A percentile compares a stretch with the other conserved stretches of the same genome.
These are phyloP conservation scores for Myotis daubentonii DNA, from an alignment of 2,797 vertebrate genomes.

Conservation along the genomic window DNA sequence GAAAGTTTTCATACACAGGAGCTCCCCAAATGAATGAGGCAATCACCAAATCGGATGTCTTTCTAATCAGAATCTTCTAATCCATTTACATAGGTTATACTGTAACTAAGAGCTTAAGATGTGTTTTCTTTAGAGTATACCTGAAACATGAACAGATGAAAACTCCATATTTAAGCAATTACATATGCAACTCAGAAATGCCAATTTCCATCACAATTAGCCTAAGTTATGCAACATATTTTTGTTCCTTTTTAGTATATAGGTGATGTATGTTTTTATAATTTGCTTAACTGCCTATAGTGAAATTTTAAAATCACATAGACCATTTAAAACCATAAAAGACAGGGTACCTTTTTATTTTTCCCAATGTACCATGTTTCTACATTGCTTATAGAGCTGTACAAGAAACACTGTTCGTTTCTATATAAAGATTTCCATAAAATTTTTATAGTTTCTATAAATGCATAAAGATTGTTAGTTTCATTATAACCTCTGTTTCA, in stretches of 20 bases:
- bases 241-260: constrained; percentile 66
- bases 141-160: constrained; percentile 70
- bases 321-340: constrained; percentile 78
- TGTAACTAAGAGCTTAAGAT: constrained; percentile 38
- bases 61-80: constrained; percentile 59
- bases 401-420: constrained; percentile 84
- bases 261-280: constrained; percentile 70
- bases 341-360: constrained; percentile 81
- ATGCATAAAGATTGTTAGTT: constrained; percentile 84
- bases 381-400: constrained; percentile 78
- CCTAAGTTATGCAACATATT: constrained; percentile 65
- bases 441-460: constrained; percentile 87
- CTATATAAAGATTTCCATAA: constrained; percentile 86
- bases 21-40: constrained; percentile 38
- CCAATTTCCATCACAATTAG: constrained; percentile 70
- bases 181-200: constrained; percentile 72
- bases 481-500: constrained; percentile 81
- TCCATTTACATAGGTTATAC: constrained; percentile 35
- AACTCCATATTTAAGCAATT: constrained; percentile 66
- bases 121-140: constrained; percentile 39
- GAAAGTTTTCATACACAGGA: constrained; percentile 21
- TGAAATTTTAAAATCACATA: constrained; percentile 76
- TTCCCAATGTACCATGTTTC: constrained; percentile 78
- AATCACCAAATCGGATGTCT: constrained; percentile 28
- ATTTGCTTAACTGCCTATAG: constrained; percentile 76